Evolutionary conservation across 2,113 vertebrate genomes (phyloP).

Genomic region (Choloepus hoffmanni): DNA sequence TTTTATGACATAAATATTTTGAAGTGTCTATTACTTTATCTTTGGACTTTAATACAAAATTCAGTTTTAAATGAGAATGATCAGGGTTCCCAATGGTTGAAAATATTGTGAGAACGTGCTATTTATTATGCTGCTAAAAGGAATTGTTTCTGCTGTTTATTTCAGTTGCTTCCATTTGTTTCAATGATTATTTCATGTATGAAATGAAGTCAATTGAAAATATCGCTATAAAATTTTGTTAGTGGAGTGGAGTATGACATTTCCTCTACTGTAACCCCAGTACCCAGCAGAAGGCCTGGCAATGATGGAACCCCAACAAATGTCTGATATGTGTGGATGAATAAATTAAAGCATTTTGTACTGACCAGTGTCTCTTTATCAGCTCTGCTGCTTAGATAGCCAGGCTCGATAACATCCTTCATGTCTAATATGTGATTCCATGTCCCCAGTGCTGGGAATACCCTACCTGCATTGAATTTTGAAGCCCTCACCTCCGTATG

Average conservation of each 20-base stretch:
- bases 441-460: not conserved
- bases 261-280: not conserved
- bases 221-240: not conserved
- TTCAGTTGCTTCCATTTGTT: not conserved
- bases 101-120: not conserved
- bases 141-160: not conserved
- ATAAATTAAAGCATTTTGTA: not conserved
- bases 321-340: not conserved
- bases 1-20: not conserved
- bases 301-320: not conserved
- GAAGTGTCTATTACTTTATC: not conserved
- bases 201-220: not conserved
- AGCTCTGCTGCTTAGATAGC: not conserved
- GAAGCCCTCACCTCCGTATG: not conserved
- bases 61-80: not conserved
- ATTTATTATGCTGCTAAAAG: not conserved
- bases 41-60: not conserved
- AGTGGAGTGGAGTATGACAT: not conserved
- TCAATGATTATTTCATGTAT: not conserved
- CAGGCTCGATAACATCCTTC: not conserved
- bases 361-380: not conserved
- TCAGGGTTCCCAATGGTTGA: not conserved
- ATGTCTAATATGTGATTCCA: not conserved
- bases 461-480: not conserved
- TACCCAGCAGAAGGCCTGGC: not conserved